These are phyloP conservation scores for Lucifuga dentata DNA, from an alignment of 2,113 vertebrate species.

Conservation along the genomic window DNA sequence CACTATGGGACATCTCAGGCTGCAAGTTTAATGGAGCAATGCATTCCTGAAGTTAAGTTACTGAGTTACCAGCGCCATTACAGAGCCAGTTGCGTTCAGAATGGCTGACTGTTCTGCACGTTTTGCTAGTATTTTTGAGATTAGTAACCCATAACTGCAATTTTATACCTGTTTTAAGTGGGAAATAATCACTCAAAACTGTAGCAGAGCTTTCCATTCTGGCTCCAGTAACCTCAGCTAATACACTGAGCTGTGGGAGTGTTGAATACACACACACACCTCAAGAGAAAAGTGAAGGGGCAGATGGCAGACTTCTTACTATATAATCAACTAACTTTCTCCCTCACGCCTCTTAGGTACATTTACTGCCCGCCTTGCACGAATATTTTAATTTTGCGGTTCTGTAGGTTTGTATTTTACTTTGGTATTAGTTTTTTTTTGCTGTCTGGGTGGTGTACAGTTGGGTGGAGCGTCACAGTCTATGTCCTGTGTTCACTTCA, in stretches of 20 bases:
- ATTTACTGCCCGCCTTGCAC: conserved; percentile 60
- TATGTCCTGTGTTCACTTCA: conserved; percentile 82
- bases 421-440: background rate
- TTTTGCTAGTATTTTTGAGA: background rate
- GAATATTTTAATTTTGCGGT: conserved; percentile 52
- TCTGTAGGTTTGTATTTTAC: conserved; percentile 42
- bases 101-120: background rate
- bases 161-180: conserved; percentile 45
- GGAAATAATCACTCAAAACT: conserved; percentile 69
- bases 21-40: conserved; percentile 46
- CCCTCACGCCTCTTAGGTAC: conserved; percentile 52
- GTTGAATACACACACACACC: conserved; percentile 50
- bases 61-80: conserved; percentile 48
- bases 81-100: conserved; percentile 24
- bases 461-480: conserved; percentile 80
- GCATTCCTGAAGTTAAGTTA: conserved; percentile 60
- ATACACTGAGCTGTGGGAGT: conserved; percentile 54
- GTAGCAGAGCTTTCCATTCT: conserved; percentile 58
- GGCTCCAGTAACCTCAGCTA: conserved; percentile 58
- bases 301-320: conserved; percentile 59
- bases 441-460: conserved; percentile 48
- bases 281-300: conserved; percentile 53
- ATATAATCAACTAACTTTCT: conserved; percentile 71
- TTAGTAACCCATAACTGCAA: conserved; percentile 24
- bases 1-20: conserved; percentile 35